Evolutionary conservation across 2,888 invertebrate genomes (phyloP).

Genomic region (Himalopsyche anomala): DNA sequence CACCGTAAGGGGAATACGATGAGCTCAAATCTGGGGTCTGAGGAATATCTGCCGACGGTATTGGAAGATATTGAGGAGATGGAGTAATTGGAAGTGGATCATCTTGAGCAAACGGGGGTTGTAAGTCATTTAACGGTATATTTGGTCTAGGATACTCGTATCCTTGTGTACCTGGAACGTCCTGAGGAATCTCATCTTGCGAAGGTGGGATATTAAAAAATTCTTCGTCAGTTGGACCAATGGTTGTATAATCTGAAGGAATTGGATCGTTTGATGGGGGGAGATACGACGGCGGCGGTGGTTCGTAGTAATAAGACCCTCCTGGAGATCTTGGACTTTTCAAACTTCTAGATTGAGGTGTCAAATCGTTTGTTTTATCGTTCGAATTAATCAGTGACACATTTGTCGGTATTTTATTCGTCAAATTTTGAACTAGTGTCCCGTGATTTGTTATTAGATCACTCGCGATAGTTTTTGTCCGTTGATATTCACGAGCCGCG

Average conservation of each 20-base stretch:
- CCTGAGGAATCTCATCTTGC: conserved; percentile 59
- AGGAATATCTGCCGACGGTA: conserved; percentile 26
- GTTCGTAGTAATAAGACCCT: conserved; percentile 59
- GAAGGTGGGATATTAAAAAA: conserved; percentile 59
- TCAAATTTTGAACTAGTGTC: not conserved
- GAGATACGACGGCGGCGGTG: conserved; percentile 59
- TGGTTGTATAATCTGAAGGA: conserved; percentile 60
- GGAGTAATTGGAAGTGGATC: conserved; percentile 51
- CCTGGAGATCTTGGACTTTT: conserved; percentile 48
- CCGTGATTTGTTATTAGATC: conserved; percentile 41
- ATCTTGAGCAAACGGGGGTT: conserved; percentile 62
- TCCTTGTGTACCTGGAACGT: conserved; percentile 52
- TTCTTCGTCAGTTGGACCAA: conserved; percentile 59
- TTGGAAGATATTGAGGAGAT: conserved; percentile 60
- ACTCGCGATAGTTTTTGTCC: conserved; percentile 24
- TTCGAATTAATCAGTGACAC: not conserved
- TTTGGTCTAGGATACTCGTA: conserved; percentile 62
- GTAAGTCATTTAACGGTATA: conserved; percentile 56
- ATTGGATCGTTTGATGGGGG: conserved; percentile 59
- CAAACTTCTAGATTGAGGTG: conserved; percentile 51
- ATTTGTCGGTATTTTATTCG: not conserved
- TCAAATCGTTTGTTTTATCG: conserved; percentile 5
- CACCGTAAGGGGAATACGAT: conserved; percentile 44
- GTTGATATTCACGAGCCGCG: conserved; percentile 1
- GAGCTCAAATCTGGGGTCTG: not conserved